Evolutionary conservation across 2,797 vertebrate species (phyloP), one percentile per base, ranked within the genome.

Genomic region (Myotis findleyi): DNA sequence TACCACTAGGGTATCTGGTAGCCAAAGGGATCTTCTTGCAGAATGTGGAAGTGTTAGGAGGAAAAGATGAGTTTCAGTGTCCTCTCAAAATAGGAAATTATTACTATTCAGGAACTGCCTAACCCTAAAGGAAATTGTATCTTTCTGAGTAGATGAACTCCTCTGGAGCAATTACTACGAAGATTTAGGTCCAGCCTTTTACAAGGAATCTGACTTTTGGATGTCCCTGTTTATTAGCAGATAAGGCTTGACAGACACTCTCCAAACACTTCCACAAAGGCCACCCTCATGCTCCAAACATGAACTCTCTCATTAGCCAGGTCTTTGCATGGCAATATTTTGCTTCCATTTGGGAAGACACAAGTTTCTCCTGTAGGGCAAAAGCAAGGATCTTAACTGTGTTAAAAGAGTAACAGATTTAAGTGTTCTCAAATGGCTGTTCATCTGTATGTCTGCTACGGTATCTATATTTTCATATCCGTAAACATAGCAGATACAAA

Each of bases 331-430:
- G 38, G 38, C 47, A 79, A 73, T 14, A 27, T 73, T 96, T 85
- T 86, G 25, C 82, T 87, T 97, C 38, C 51, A 33, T 47, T 5
- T 16, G 25, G 87, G 36, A 94, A 86, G 38, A 92, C 36, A 69
- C 88, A 76, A 85, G n/a, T 92, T 96, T 95, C 95, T 62, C 51
- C 20, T n/a, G 14, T 89, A 92, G 55, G 41, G 18, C 49, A 64
- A 86, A 89, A 88, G 23, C 55, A 89, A 93, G 25, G 10, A 76
- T 55, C 80, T 33, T 81, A 57, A 47, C 17, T 47, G 44, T 85
- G 87, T 68, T 84, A 44, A 44, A 87, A 81, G 71, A 81, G 7
- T 53, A 38, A 87, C 16, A 82, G 62, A 87, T 33, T 72, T 73
- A 53, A 80, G 57, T 77, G 30, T 87, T 87, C 59, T 75, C 51